Evolutionary conservation across 2,888 invertebrate genomes (phyloP), one percentile per base, ranked within the genome.

Genomic region (Leistus spinibarbis): DNA sequence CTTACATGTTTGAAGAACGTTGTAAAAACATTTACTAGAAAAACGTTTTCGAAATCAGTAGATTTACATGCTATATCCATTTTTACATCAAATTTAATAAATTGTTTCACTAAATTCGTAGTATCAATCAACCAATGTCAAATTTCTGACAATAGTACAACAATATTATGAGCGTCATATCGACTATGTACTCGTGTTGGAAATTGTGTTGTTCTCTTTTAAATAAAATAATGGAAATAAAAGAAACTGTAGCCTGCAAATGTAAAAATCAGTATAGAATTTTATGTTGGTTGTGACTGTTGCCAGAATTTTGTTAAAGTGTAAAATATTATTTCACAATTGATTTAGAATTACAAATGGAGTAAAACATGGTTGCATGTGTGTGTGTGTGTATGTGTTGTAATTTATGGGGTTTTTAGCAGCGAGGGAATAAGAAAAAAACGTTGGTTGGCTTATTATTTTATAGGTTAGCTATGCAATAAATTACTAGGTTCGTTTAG

Each of bases 401-500:
- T 2, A 40, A 40, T 40, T 40, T 40, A 40, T 40, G 40, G 40
- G 5, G 40, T 40, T 40, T 40, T 40, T 40, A 40, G 40, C 40
- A 40, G 5, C 40, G 5, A 40, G 40, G 13, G 1, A 40, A 63
- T 62, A 71, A 65, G 56, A 65, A 63, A 54, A n/a, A 54, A 20
- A 63, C 54, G 70, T 53, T 62, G 40, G 40, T 40, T 57, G 63
- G 56, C 53, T 73, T 54, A 73, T 73, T 67, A 73, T 67, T 67
- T 73, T 24, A 67, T 73, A 73, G 73, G 60, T 73, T 67, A 67
- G 73, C 22, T 66, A 60, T 54, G 10, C 17, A 60, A 73, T 73
- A 73, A 73, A 73, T 73, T 73, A 73, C 65, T 54, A 56, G 60
- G 71, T 22, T 66, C 53, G 67, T 73, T 71, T 73, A 66, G 73